These are phyloP conservation scores for Diglossa cyanea DNA, from an alignment of 2,797 vertebrate genomes.

Conservation along the genomic window DNA sequence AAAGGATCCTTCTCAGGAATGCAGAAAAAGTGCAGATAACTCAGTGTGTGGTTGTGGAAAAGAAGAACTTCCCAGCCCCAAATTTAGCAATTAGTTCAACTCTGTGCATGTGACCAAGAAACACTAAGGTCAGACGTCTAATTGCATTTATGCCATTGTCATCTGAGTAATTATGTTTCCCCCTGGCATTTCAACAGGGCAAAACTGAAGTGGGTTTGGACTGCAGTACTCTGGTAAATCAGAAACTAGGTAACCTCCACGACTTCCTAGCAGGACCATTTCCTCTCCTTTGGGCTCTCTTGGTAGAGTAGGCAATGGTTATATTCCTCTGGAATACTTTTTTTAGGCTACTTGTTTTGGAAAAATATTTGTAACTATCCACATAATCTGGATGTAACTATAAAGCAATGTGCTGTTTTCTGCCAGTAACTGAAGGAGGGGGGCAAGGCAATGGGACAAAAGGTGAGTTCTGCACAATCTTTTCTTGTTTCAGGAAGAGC, in stretches of 20 bases:
- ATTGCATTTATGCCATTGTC: slow-evolving; percentile 14
- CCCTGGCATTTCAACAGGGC: slow-evolving; percentile 1
- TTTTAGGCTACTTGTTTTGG: neutral
- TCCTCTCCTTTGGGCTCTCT: neutral
- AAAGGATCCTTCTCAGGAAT: neutral
- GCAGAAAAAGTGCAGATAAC: neutral
- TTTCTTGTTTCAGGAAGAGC: neutral
- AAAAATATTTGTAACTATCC: neutral
- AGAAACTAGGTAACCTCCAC: slow-evolving; percentile 37
- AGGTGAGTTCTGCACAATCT: neutral
- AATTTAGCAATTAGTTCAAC: slow-evolving; percentile 36
- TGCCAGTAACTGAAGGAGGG: neutral
- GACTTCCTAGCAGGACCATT: neutral
- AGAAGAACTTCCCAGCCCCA: neutral
- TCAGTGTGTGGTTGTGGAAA: neutral
- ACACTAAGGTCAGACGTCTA: neutral
- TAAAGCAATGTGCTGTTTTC: neutral
- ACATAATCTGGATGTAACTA: neutral
- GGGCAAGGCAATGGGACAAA: neutral
- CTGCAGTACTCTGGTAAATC: neutral
- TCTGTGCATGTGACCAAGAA: slow-evolving; percentile 10
- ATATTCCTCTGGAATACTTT: neutral
- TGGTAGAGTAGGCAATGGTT: neutral
- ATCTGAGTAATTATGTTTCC: slow-evolving; percentile 22
- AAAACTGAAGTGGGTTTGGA: slow-evolving; percentile 12